These are phyloP conservation scores for Acromyrmex charruanus DNA, from an alignment of 1,140 invertebrate genomes.

Conservation along the genomic window DNA sequence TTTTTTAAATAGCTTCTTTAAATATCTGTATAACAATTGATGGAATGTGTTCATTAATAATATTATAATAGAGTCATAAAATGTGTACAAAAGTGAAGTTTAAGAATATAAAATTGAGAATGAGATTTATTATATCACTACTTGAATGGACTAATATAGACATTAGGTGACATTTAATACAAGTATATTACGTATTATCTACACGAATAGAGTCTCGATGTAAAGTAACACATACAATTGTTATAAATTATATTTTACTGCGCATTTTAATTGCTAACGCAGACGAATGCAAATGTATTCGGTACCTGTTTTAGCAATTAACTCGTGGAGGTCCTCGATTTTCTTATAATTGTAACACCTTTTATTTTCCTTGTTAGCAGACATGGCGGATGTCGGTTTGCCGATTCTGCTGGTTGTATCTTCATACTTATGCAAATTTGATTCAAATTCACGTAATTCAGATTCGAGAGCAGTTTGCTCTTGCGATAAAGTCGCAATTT, in stretches of 20 bases:
- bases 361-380: constrained; percentile 31
- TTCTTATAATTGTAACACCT: constrained; percentile 64
- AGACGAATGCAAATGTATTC: neutral
- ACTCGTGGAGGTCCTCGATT: constrained; percentile 76
- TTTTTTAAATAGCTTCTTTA: neutral
- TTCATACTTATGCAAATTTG: constrained; percentile 77
- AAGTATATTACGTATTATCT: constrained; percentile 20
- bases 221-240: neutral
- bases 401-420: constrained; percentile 59
- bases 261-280: constrained; percentile 12
- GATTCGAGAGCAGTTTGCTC: constrained; percentile 76
- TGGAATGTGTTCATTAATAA: neutral
- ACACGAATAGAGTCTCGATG: no score
- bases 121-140: neutral
- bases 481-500: constrained; percentile 62
- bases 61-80: neutral
- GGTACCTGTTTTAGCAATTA: constrained; percentile 82
- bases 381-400: neutral
- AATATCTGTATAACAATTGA: neutral
- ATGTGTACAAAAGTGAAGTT: neutral
- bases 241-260: constrained; percentile 26
- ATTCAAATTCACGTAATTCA: constrained; percentile 75
- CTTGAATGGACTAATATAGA: constrained; percentile 19
- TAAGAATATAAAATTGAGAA: neutral
- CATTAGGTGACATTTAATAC: constrained; percentile 2